Percentiles rank a stretch among this genome's conserved stretches.
These are phyloP conservation scores for Pammene aurita DNA, from an alignment of 2,888 invertebrate genomes.

Conservation along the genomic window DNA sequence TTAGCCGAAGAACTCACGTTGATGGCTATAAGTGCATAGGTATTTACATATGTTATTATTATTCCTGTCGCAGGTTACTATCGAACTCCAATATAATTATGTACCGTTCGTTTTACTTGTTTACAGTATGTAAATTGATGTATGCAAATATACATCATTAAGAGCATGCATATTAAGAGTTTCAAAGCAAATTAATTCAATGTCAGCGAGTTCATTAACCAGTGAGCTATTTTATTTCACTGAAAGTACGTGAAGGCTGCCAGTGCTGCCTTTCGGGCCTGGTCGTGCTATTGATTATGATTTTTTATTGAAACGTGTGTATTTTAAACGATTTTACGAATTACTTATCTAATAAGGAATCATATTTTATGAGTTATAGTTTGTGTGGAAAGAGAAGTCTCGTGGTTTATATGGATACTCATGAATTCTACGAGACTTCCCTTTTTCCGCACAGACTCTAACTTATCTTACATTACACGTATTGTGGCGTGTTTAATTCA, in stretches of 20 bases:
- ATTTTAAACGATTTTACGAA: background rate
- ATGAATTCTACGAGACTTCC: too few species aligned
- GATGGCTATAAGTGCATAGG: background rate
- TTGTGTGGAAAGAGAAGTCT: background rate
- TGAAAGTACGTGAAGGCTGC: background rate
- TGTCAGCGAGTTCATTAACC: constrained; percentile 3
- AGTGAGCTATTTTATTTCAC: background rate
- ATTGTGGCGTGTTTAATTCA: too few species aligned
- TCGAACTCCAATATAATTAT: background rate
- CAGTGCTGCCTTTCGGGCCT: background rate
- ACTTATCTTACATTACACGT: too few species aligned
- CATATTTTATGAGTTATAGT: background rate
- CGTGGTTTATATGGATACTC: too few species aligned
- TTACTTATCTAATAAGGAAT: background rate
- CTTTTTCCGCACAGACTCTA: too few species aligned
- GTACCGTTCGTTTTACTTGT: background rate
- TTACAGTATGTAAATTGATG: constrained; percentile 4
- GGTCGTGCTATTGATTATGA: background rate
- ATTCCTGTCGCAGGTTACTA: background rate
- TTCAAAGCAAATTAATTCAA: constrained; percentile 4
- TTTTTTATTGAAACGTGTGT: too few species aligned
- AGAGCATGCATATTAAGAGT: constrained; percentile 2
- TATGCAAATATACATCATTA: background rate
- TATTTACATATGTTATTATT: background rate
- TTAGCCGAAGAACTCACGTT: background rate